phyloP scores from a whole-genome alignment of 2,113 vertebrate species.

The Crotalus helleri region DNA sequence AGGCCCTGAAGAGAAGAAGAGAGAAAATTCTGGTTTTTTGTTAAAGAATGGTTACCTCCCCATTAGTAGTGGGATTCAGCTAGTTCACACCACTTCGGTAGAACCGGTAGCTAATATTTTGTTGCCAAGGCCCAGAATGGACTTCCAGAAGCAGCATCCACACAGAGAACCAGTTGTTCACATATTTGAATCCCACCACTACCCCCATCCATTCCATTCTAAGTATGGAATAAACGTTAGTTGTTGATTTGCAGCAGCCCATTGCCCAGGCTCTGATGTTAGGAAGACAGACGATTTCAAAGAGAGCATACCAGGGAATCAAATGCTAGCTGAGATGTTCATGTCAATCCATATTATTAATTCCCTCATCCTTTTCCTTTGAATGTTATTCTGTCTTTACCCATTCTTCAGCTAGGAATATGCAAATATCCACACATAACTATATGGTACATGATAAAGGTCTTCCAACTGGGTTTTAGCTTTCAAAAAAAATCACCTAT shows the following conservation, averaged over 20 bases:
- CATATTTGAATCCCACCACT: too few species aligned
- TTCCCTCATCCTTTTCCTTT: neutral
- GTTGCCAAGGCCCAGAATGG: too few species aligned
- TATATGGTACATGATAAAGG: neutral
- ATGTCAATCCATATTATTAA: neutral
- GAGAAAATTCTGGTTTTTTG: neutral
- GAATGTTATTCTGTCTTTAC: neutral
- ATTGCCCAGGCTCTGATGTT: neutral
- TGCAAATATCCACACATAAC: neutral
- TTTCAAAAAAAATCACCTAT: too few species aligned
- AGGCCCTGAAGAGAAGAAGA: neutral
- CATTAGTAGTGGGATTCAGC: too few species aligned
- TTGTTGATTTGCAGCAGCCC: neutral
- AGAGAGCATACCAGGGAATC: neutral
- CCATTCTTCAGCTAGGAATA: neutral
- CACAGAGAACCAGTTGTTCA: too few species aligned
- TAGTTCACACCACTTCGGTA: too few species aligned
- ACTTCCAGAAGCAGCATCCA: too few species aligned
- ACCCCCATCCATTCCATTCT: neutral
- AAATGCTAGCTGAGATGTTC: neutral
- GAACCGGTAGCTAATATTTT: too few species aligned
- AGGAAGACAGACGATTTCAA: neutral
- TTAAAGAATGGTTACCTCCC: neutral
- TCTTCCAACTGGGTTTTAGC: neutral
- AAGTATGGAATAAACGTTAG: neutral